A percentile compares a stretch with the other conserved stretches of the same genome.
These are phyloP conservation scores for Abrostola triplasia DNA, from an alignment of 2,888 invertebrate species.

Conservation along the genomic window DNA sequence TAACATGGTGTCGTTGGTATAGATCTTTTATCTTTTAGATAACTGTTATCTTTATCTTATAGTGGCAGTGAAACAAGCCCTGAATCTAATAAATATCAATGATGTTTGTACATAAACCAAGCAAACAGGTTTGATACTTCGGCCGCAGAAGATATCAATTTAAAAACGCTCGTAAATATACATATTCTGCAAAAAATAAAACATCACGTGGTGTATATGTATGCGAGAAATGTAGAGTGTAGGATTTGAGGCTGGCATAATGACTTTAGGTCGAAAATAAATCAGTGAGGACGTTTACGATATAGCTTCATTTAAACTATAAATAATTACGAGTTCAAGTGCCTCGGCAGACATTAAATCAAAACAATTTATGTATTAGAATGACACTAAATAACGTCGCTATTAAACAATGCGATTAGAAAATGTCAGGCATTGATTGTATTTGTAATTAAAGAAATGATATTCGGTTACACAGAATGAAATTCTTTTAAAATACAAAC, in stretches of 20 bases:
- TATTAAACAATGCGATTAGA: constrained; percentile 61
- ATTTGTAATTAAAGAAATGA: constrained; percentile 34
- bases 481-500: neutral
- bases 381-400: constrained; percentile 65
- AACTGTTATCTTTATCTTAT: constrained; percentile 53
- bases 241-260: constrained; percentile 58
- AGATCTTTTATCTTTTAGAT: constrained; percentile 31
- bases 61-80: constrained; percentile 47
- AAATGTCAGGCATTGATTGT: constrained; percentile 52
- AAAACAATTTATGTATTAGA: constrained; percentile 74
- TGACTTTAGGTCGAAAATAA: constrained; percentile 70
- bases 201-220: constrained; percentile 28
- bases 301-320: constrained; percentile 79
- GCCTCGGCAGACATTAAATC: constrained; percentile 68
- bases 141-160: constrained; percentile 48
- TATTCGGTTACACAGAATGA: constrained; percentile 7
- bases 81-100: constrained; percentile 52
- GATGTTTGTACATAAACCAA: constrained; percentile 51
- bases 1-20: constrained; percentile 2
- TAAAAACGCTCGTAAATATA: constrained; percentile 53
- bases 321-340: constrained; percentile 76
- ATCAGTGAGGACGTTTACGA: constrained; percentile 75
- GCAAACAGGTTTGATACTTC: constrained; percentile 49
- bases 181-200: constrained; percentile 51
- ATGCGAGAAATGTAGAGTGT: constrained; percentile 40